Conservation (phyloP, 2,888 invertebrate species). For the Chalcosyrphus nemorum region DNA sequence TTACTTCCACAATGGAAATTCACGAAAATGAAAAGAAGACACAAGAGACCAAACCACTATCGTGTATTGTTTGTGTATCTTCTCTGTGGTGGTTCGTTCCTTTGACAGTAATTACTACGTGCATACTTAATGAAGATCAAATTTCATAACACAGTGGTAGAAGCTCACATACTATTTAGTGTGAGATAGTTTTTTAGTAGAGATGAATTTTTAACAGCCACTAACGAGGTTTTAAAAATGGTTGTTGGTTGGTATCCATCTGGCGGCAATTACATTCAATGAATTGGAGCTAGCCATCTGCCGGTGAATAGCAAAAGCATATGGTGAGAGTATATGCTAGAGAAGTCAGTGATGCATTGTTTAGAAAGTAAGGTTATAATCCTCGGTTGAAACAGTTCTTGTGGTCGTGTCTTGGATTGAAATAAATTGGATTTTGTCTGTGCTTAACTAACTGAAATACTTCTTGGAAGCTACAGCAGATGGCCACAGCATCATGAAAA, state of each 20-base stretch:
- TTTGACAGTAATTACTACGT: constrained; percentile 24
- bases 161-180: background rate
- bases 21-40: background rate
- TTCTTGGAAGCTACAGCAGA: no score
- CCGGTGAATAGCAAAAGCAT: background rate
- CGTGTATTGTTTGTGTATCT: background rate
- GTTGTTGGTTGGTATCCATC: background rate
- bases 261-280: background rate
- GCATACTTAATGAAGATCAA: constrained; percentile 25
- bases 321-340: background rate
- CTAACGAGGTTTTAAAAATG: background rate
- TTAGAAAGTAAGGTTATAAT: background rate
- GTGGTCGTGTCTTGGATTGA: background rate
- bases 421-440: no score
- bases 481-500: no score
- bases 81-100: background rate
- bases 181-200: background rate
- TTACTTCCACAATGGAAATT: background rate
- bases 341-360: background rate
- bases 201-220: background rate
- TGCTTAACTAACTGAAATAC: no score
- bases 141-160: constrained; percentile 10
- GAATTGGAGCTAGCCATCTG: background rate
- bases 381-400: background rate
- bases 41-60: background rate